Percentiles rank a stretch among this genome's conserved stretches.
phyloP scores from a whole-genome alignment of 2,888 invertebrate genomes.

The Nemotelus pantherinus region DNA sequence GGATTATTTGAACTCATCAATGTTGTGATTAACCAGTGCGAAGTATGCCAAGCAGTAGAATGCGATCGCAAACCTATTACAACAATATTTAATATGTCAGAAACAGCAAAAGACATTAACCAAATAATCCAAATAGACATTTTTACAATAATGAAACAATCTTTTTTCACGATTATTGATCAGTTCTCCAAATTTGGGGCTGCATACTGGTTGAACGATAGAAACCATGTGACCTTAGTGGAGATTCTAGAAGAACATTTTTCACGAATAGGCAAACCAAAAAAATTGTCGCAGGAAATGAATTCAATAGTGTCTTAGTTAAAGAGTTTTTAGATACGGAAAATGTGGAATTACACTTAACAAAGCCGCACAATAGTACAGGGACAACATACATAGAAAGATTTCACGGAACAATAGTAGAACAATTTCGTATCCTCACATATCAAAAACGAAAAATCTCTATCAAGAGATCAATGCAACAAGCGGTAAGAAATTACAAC shows the following conservation, averaged over 20 bases:
- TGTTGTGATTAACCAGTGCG: neutral
- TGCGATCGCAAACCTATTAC: neutral
- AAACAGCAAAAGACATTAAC: too few relatives aligned
- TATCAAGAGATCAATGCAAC: too few relatives aligned
- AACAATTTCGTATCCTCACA: neutral
- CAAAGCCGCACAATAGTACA: neutral
- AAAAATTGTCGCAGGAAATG: too few relatives aligned
- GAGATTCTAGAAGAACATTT: too few relatives aligned
- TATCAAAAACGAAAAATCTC: too few relatives aligned
- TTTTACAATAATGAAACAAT: slow-evolving; percentile 36
- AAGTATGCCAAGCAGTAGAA: neutral
- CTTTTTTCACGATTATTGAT: slow-evolving; percentile 30
- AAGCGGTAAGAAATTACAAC: too few relatives aligned
- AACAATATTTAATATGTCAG: neutral
- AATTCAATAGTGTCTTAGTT: too few relatives aligned
- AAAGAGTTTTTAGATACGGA: too few relatives aligned
- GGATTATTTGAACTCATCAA: slow-evolving; percentile 38
- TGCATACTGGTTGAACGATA: slow-evolving; percentile 22
- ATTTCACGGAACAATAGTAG: neutral
- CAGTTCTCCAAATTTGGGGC: slow-evolving; percentile 43
- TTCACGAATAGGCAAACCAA: too few relatives aligned
- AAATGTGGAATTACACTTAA: too few relatives aligned
- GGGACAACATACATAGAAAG: neutral
- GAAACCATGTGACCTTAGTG: too few relatives aligned
- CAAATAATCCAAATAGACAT: slow-evolving; percentile 25